A percentile compares a stretch with the other conserved stretches of the same genome.
phyloP scores from a whole-genome alignment of 2,797 vertebrate genomes.

The Lemur catta region DNA sequence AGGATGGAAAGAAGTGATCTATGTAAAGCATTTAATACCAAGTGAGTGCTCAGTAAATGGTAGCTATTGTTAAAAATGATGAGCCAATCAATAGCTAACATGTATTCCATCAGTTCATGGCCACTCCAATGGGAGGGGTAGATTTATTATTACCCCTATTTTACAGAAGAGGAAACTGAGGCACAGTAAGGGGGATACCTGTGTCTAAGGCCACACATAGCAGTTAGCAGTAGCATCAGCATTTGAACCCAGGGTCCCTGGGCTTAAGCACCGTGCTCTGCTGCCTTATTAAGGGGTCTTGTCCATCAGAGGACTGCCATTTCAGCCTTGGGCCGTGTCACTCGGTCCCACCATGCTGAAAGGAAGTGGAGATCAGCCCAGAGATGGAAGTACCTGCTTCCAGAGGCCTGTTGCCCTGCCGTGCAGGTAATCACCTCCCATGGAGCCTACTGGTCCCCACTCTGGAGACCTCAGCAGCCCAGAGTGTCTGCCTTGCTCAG shows the following conservation, averaged over 20 bases:
- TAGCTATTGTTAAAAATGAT: not conserved
- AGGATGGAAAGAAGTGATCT: not conserved
- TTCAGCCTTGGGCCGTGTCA: not conserved
- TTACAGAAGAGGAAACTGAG: not conserved
- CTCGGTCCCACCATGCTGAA: not conserved
- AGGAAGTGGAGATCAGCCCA: not conserved
- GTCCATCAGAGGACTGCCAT: not conserved
- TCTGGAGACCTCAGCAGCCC: conserved; percentile 21
- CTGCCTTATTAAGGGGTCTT: not conserved
- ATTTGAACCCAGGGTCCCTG: not conserved
- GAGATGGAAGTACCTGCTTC: not conserved
- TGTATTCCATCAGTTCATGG: not conserved
- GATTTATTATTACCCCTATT: too few species aligned
- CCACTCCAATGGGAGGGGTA: not conserved
- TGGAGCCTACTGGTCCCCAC: conserved; percentile 19
- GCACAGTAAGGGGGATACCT: not conserved
- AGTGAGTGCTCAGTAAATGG: not conserved
- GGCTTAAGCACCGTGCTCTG: not conserved
- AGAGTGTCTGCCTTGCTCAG: conserved; percentile 53
- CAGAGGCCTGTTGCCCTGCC: fast-evolving
- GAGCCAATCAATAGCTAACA: not conserved
- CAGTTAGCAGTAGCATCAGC: not conserved
- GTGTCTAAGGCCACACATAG: too few species aligned
- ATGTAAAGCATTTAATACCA: not conserved
- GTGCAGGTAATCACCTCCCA: not conserved